Evolutionary conservation across 92 coral and sea anemone species (phyloP).

Genomic region (Muricea muricata): DNA sequence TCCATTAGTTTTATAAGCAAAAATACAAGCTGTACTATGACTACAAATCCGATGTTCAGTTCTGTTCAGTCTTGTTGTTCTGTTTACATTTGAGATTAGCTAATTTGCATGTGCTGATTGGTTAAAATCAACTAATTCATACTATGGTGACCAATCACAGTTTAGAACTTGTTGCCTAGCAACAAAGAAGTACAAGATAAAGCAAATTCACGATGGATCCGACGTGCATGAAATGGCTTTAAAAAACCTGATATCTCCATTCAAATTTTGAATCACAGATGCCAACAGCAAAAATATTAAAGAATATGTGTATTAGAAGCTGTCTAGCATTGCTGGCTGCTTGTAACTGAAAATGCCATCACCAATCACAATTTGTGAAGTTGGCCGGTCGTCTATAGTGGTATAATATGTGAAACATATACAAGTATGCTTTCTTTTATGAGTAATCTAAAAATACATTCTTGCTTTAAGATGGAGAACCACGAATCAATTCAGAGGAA

Average conservation of each 20-base stretch:
- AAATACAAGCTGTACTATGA: too few species aligned
- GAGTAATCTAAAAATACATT: too few species aligned
- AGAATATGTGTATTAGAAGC: background rate
- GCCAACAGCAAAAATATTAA: background rate
- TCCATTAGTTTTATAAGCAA: background rate
- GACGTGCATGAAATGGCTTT: background rate
- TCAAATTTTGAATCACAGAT: background rate
- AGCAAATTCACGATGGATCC: background rate
- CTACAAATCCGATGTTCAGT: background rate
- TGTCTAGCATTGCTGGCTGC: background rate
- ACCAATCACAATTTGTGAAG: background rate
- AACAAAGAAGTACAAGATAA: conserved; percentile 19
- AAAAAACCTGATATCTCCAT: background rate
- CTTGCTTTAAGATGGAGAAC: too few species aligned
- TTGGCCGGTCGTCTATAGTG: conserved; percentile 7
- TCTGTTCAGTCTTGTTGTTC: background rate
- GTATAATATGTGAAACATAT: too few species aligned
- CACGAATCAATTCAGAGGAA: too few species aligned
- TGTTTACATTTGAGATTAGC: background rate
- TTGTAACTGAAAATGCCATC: conserved; percentile 2
- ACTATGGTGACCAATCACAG: conserved; percentile 21
- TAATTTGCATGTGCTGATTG: conserved; percentile 11
- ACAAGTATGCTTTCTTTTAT: too few species aligned
- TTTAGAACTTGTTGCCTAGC: conserved; percentile 10
- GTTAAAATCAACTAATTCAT: background rate